phyloP scores from a whole-genome alignment of 2,113 vertebrate genomes.

The Scomber japonicus region DNA sequence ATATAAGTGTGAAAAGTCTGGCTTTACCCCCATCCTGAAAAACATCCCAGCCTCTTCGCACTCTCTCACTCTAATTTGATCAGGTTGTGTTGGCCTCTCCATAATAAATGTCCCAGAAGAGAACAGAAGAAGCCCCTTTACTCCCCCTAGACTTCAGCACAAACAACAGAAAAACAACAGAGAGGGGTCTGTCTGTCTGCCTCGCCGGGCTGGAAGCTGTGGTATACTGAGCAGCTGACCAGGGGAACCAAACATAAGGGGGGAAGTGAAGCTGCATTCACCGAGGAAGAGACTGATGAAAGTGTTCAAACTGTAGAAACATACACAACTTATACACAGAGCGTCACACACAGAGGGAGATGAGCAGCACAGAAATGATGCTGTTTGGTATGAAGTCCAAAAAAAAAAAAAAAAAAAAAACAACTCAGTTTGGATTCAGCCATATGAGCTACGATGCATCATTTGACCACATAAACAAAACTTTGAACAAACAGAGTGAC shows the following conservation, averaged over 20 bases:
- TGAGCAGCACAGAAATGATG: not conserved
- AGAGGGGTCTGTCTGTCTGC: constrained; percentile 80
- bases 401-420: constrained; percentile 4
- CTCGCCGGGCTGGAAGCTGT: constrained; percentile 71
- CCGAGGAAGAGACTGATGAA: constrained; percentile 51
- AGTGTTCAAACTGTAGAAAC: constrained; percentile 35
- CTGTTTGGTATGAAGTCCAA: not conserved
- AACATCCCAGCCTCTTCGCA: constrained; percentile 64
- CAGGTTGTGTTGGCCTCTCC: constrained; percentile 80
- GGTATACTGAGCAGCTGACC: constrained; percentile 80
- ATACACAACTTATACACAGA: constrained; percentile 20
- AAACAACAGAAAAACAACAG: constrained; percentile 83
- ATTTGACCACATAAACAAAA: constrained; percentile 40
- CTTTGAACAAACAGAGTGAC: constrained; percentile 44
- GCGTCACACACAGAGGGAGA: not conserved
- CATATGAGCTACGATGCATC: constrained; percentile 6
- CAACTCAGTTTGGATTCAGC: constrained; percentile 2
- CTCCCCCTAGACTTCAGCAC: constrained; percentile 76
- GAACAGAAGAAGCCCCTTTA: constrained; percentile 82
- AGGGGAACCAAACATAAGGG: constrained; percentile 77
- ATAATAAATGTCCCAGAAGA: constrained; percentile 79
- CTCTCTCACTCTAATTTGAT: constrained; percentile 80
- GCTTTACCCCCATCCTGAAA: constrained; percentile 38
- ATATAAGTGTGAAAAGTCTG: constrained; percentile 38
- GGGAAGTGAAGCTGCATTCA: constrained; percentile 72